A percentile compares a stretch with the other conserved stretches of the same genome.
These are phyloP conservation scores for Loripinus fragilis DNA, from an alignment of 2,888 invertebrate genomes.

Conservation along the genomic window DNA sequence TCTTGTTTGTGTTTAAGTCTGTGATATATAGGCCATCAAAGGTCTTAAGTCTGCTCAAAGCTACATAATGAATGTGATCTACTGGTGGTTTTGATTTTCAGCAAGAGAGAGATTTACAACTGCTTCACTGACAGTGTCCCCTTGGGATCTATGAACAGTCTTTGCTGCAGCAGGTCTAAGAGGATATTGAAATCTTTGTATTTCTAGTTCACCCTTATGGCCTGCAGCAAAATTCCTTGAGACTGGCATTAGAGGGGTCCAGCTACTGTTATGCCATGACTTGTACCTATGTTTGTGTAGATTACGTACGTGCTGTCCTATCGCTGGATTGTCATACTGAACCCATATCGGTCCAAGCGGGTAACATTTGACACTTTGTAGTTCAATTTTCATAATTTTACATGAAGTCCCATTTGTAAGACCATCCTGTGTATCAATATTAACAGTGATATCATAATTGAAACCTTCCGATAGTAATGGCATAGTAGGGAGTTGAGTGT, in stretches of 20 bases:
- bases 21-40: constrained; percentile 27
- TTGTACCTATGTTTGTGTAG: constrained; percentile 28
- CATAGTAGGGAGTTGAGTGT: neutral
- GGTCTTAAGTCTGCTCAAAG: constrained; percentile 32
- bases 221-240: constrained; percentile 36
- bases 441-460: constrained; percentile 44
- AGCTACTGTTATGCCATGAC: constrained; percentile 14
- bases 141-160: constrained; percentile 44
- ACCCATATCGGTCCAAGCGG: constrained; percentile 42
- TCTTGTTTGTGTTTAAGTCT: constrained; percentile 31
- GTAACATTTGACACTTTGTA: neutral
- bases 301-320: constrained; percentile 29
- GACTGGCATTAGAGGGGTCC: constrained; percentile 40
- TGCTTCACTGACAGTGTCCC: constrained; percentile 28
- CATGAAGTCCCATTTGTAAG: constrained; percentile 61
- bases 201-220: constrained; percentile 27
- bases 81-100: neutral
- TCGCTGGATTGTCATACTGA: constrained; percentile 31
- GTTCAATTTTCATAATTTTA: constrained; percentile 38
- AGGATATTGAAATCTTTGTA: constrained; percentile 47
- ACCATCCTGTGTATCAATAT: constrained; percentile 56
- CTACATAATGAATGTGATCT: constrained; percentile 51
- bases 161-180: constrained; percentile 39
- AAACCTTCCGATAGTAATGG: constrained; percentile 26
- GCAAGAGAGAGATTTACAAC: constrained; percentile 33